Base-by-base conservation (phyloP, 2,888 invertebrate species). In the Metacarcinus magister region DNA sequence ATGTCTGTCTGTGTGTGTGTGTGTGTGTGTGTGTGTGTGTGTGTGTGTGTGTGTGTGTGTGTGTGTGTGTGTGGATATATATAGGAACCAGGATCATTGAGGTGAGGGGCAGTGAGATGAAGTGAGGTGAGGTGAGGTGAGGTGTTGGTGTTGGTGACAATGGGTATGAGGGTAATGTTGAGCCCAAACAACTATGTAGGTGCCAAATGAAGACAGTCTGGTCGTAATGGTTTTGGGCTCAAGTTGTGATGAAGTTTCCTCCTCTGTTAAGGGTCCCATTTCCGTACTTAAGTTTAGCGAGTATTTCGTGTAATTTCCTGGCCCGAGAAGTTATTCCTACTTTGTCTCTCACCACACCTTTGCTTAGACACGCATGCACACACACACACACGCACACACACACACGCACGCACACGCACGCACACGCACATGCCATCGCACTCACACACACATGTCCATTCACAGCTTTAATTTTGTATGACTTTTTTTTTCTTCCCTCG, bases 271-370 rank as follows among this genome's bases (percentile, higher is more conserved):
- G 39, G 39, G 0, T 39, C 32, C 87, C 87, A 39, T 87, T 87
- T 87, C 87, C 87, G 87, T 87, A 87, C 87, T 87, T 87, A 39
- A 87, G 87, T 87, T 87, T 3, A n/a, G 87, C 39, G 39, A 87
- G 87, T 87, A 87, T 39, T 87, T 87, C 87, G 39, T 87, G 87
- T 87, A 39, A 87, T 87, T 87, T 87, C 87, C 87, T 87, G 87
- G 10, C 87, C 2, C 39, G 87, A 87, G 87, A 87, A 87, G 87
- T 87, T 87, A 87, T 39, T 87, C 39, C 87, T 3, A 2, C 5
- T 87, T 87, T 87, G 8, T 39, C 19, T 87, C 87, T 87, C 87
- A 39, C 19, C 87, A 19, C 39, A 19, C 39, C 16, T 16, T 10
- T 28, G 82, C 28, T 28, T 23, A 39, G 0, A 39, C 82, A 48